These are phyloP conservation scores for Tiliqua scincoides DNA, from an alignment of 2,113 vertebrate genomes.

Conservation along the genomic window DNA sequence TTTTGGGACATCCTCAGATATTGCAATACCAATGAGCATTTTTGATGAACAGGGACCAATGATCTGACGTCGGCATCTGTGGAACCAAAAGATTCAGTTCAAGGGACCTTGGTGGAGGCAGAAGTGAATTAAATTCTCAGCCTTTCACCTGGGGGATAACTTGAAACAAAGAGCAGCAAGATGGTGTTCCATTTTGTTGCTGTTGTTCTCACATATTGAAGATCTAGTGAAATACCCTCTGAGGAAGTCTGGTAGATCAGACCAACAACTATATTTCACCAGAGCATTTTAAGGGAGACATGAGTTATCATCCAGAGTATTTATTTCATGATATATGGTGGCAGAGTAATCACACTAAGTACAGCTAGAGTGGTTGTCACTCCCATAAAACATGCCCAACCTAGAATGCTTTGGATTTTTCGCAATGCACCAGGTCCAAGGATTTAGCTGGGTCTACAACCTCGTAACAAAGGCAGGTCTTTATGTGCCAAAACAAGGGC, in stretches of 20 bases:
- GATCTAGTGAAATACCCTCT: background rate
- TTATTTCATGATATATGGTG: conserved; percentile 10
- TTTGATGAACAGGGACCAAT: background rate
- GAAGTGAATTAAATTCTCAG: background rate
- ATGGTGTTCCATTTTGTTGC: background rate
- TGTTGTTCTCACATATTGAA: background rate
- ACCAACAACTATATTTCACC: conserved; percentile 30
- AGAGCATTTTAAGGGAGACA: background rate
- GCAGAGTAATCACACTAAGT: rapidly evolving
- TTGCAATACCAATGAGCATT: background rate
- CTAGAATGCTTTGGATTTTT: conserved; percentile 1
- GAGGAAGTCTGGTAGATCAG: background rate
- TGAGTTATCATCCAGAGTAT: conserved; percentile 29
- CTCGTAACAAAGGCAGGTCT: conserved; percentile 18
- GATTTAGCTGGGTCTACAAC: conserved; percentile 16
- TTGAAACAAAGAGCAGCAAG: background rate
- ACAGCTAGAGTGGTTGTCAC: background rate
- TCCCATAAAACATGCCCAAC: background rate
- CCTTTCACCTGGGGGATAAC: background rate
- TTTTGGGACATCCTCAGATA: background rate
- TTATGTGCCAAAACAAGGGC: conserved; percentile 21
- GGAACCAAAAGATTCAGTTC: background rate
- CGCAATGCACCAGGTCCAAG: conserved; percentile 1
- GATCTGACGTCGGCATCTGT: background rate
- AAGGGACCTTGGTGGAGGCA: background rate